These are phyloP conservation scores for Amiota minor DNA, from an alignment of 2,888 invertebrate genomes.

Conservation along the genomic window DNA sequence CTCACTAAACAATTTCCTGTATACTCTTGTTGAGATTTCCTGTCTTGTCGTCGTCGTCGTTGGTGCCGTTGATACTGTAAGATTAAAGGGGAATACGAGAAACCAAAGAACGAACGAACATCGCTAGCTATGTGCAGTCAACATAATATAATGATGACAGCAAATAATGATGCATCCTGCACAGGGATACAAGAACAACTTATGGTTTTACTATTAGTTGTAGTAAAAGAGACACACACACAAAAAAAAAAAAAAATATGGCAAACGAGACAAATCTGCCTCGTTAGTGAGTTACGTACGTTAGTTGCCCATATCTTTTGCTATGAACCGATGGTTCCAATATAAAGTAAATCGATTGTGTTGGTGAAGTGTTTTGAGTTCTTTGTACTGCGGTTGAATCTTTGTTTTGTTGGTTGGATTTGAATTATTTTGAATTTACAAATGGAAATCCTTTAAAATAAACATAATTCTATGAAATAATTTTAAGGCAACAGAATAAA, in stretches of 20 bases:
- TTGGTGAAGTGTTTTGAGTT: no score
- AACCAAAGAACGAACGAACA: not conserved
- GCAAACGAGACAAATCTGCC: not conserved
- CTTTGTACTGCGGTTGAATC: no score
- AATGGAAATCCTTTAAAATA: no score
- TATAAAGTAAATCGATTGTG: no score
- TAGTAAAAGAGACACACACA: no score
- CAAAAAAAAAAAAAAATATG: not conserved
- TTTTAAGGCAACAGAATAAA: no score
- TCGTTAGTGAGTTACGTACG: constrained; percentile 14
- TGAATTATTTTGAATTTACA: no score
- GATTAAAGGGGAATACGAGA: not conserved
- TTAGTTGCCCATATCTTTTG: constrained; percentile 14
- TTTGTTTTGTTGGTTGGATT: no score
- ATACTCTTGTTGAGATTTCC: constrained; percentile 38
- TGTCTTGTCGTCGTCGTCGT: not conserved
- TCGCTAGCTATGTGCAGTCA: constrained; percentile 44
- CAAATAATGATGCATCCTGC: constrained; percentile 67
- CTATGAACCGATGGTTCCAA: not conserved
- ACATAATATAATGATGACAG: constrained; percentile 62
- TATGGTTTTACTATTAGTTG: no score
- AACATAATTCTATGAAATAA: no score
- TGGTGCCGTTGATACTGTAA: not conserved
- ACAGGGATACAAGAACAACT: constrained; percentile 28
- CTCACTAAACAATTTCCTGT: constrained; percentile 66